Evolutionary conservation across 2,113 vertebrate species (phyloP).

Genomic region (Mirounga angustirostris): DNA sequence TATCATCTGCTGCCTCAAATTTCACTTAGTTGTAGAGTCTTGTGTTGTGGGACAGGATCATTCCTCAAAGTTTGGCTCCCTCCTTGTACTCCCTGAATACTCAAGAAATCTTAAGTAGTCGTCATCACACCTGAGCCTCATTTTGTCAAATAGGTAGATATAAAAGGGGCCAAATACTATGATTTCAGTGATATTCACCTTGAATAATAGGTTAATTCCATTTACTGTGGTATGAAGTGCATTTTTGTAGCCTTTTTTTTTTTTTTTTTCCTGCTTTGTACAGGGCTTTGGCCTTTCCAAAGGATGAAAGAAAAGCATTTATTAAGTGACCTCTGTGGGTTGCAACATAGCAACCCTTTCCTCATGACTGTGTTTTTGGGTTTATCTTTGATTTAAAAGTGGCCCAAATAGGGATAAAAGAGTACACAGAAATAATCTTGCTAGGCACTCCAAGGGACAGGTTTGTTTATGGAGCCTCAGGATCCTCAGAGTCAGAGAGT

Average conservation of each 20-base stretch:
- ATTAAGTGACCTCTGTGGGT: slow-evolving; percentile 39
- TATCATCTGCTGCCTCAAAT: slow-evolving; percentile 2
- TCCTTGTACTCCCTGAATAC: not conserved
- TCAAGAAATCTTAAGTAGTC: slow-evolving; percentile 4
- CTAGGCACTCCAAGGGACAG: not conserved
- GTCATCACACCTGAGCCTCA: not conserved
- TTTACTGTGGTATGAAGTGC: not conserved
- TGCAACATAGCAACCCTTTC: not conserved
- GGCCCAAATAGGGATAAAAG: not conserved
- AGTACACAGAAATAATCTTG: not conserved
- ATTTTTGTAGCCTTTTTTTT: slow-evolving; percentile 31
- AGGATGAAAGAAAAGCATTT: slow-evolving; percentile 41
- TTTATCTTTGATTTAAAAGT: slow-evolving; percentile 58
- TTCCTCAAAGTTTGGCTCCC: not conserved
- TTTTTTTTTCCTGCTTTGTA: slow-evolving; percentile 56
- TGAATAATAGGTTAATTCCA: not conserved
- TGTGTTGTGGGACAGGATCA: not conserved
- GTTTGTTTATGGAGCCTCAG: not conserved
- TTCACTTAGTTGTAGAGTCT: not conserved
- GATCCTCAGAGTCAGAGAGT: not conserved
- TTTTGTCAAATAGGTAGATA: not conserved
- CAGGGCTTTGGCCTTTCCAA: slow-evolving; percentile 27
- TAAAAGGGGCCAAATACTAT: not conserved
- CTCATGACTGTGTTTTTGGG: slow-evolving; percentile 39
- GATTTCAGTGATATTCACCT: not conserved